Percentiles rank a stretch among this genome's conserved stretches.
Conservation (phyloP, 2,888 invertebrate species). For the Drosophila vallismaia region DNA sequence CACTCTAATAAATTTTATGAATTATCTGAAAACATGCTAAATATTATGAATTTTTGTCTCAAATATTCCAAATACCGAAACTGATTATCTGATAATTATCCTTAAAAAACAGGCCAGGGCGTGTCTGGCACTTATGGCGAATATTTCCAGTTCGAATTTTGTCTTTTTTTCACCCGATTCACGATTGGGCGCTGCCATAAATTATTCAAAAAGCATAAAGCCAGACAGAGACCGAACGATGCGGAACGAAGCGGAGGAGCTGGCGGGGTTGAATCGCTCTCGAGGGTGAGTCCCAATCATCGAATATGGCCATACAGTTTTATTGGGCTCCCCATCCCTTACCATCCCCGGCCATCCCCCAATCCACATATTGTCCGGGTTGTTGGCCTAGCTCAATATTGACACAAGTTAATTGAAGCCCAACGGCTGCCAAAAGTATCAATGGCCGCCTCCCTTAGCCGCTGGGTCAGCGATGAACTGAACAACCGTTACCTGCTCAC, state of each 20-base stretch:
- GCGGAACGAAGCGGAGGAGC: slow-evolving; percentile 1
- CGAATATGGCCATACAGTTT: slow-evolving; percentile 25
- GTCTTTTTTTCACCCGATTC: slow-evolving; percentile 48
- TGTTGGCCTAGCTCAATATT: slow-evolving; percentile 72
- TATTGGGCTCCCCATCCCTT: slow-evolving; percentile 42
- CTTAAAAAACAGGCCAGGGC: slow-evolving; percentile 40
- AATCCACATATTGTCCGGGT: slow-evolving; percentile 11
- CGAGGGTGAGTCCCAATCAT: slow-evolving; percentile 32
- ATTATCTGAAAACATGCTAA: not conserved
- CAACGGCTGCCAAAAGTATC: slow-evolving; percentile 59
- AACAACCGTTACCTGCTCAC: slow-evolving; percentile 61
- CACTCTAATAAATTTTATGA: no score
- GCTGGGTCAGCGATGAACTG: slow-evolving; percentile 68
- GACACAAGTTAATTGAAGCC: slow-evolving; percentile 78
- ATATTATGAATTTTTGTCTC: not conserved
- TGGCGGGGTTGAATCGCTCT: slow-evolving; percentile 12
- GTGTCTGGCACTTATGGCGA: slow-evolving; percentile 63
- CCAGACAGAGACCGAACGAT: slow-evolving; percentile 47
- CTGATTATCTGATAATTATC: slow-evolving; percentile 6
- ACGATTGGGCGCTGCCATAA: slow-evolving; percentile 80
- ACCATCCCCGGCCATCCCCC: not conserved
- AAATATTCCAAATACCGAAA: not conserved
- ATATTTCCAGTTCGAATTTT: slow-evolving; percentile 53
- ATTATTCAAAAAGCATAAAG: slow-evolving; percentile 73
- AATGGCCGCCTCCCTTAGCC: slow-evolving; percentile 48